Evolutionary conservation across 2,113 vertebrate species (phyloP).

Genomic region (Capra hircus): DNA sequence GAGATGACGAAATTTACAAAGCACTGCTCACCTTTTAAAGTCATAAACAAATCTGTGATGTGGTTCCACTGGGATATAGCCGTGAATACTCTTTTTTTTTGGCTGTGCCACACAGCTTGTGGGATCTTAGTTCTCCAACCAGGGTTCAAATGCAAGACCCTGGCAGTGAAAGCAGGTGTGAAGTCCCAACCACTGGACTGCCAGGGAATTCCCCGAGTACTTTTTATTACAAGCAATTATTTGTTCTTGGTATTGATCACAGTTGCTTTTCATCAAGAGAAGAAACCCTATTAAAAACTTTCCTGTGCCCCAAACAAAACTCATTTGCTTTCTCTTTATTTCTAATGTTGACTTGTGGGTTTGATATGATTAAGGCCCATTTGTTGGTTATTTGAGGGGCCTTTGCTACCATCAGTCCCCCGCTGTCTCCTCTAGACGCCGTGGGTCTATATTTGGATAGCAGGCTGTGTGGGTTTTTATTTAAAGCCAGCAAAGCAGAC

Average conservation of each 20-base stretch:
- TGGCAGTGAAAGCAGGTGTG: background rate
- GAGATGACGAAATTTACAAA: background rate
- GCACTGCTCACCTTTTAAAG: background rate
- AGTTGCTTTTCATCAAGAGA: background rate
- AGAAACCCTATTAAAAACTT: background rate
- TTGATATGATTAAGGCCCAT: background rate
- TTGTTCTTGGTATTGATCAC: background rate
- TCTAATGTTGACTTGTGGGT: background rate
- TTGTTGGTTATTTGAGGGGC: background rate
- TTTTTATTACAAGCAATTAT: background rate
- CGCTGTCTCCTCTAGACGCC: background rate
- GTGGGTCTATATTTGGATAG: background rate
- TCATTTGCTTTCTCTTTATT: background rate
- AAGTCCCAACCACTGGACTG: background rate
- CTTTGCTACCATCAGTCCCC: background rate
- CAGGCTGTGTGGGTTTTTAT: background rate
- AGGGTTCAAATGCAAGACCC: background rate
- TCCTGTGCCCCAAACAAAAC: background rate
- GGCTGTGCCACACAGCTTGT: background rate
- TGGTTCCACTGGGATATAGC: background rate
- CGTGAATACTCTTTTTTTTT: background rate
- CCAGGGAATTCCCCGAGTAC: background rate
- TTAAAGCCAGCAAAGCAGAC: slow-evolving; percentile 4
- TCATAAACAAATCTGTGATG: background rate
- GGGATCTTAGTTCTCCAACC: background rate